Conservation (phyloP, 2,797 vertebrate species). For the Myotis daubentonii region DNA sequence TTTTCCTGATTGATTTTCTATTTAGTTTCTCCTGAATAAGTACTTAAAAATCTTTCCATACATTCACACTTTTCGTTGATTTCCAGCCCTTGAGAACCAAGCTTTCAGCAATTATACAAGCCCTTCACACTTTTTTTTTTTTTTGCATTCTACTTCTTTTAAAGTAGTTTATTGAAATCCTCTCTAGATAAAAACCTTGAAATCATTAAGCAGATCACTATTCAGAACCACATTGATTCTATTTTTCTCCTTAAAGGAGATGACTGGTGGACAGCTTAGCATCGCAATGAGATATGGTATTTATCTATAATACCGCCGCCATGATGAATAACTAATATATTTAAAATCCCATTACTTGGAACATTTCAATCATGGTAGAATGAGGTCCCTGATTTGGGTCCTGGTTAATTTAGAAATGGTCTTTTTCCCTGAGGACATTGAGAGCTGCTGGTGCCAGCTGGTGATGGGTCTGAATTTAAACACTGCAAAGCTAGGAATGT, state of each 20-base stretch:
- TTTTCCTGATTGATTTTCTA: conserved; percentile 82
- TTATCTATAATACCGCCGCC: conserved; percentile 72
- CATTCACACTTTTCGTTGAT: conserved; percentile 75
- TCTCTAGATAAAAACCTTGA: conserved; percentile 80
- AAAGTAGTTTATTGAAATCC: conserved; percentile 81
- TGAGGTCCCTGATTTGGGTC: conserved; percentile 64
- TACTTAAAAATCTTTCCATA: conserved; percentile 77
- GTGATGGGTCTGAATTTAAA: conserved; percentile 41
- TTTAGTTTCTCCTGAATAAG: conserved; percentile 78
- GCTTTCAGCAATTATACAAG: conserved; percentile 74
- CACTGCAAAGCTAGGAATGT: neutral
- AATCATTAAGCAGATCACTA: conserved; percentile 78
- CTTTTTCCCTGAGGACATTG: conserved; percentile 48
- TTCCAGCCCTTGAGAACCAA: conserved; percentile 71
- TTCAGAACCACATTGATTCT: conserved; percentile 75
- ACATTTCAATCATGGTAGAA: conserved; percentile 70
- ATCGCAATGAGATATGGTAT: conserved; percentile 76
- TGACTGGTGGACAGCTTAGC: conserved; percentile 72
- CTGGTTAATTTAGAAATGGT: conserved; percentile 58
- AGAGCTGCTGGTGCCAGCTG: conserved; percentile 51
- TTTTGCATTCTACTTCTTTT: conserved; percentile 74
- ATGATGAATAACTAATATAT: conserved; percentile 78
- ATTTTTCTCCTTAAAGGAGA: conserved; percentile 76
- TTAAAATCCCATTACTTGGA: conserved; percentile 65
- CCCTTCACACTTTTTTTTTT: conserved; percentile 68